Evolutionary conservation across 1,140 invertebrate genomes (phyloP).

Genomic region (Pomacea maculata): DNA sequence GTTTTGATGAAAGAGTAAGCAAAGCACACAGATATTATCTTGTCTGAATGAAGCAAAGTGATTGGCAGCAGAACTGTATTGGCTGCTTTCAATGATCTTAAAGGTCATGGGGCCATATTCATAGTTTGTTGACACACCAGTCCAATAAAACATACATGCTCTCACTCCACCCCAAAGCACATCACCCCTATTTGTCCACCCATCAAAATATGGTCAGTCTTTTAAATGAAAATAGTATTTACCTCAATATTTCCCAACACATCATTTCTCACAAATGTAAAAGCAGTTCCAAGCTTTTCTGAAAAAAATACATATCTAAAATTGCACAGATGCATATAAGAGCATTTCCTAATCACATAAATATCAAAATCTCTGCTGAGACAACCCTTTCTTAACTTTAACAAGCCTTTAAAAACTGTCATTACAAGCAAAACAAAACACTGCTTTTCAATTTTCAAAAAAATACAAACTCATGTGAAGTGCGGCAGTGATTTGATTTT

Average conservation of each 20-base stretch:
- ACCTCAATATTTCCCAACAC: slow-evolving; percentile 30
- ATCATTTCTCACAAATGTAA: slow-evolving; percentile 24
- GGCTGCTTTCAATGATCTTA: background rate
- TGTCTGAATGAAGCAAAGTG: too few species aligned
- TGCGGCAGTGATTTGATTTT: too few species aligned
- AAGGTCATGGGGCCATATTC: background rate
- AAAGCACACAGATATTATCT: too few species aligned
- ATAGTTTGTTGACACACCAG: background rate
- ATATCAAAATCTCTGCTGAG: too few species aligned
- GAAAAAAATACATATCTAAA: background rate
- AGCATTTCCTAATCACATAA: background rate
- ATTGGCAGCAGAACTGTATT: too few species aligned
- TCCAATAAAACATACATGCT: background rate
- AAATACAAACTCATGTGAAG: too few species aligned
- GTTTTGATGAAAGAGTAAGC: too few species aligned
- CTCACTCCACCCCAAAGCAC: too few species aligned
- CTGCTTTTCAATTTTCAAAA: too few species aligned
- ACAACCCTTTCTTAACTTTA: too few species aligned
- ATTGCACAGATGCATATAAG: background rate
- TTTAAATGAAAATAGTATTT: background rate
- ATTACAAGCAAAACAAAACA: too few species aligned
- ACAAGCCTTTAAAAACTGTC: too few species aligned
- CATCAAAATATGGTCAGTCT: background rate
- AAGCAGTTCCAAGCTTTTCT: slow-evolving; percentile 24
- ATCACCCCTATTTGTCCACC: background rate